These are phyloP conservation scores for Eucidaris tribuloides DNA, from an alignment of 35 echinoderm and acorn worm genomes.

Conservation along the genomic window DNA sequence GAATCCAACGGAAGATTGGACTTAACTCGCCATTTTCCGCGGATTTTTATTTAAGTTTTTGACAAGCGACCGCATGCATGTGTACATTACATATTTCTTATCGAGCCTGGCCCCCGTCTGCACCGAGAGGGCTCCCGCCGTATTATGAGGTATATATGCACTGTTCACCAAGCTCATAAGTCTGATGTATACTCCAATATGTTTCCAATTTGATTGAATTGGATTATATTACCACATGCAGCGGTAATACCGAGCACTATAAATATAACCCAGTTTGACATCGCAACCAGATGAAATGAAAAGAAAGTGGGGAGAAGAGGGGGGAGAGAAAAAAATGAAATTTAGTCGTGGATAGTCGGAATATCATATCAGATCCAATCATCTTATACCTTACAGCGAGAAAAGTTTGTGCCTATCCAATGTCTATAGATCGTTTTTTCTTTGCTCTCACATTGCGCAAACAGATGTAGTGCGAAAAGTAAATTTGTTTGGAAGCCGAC, in stretches of 20 bases:
- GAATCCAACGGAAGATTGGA: neutral
- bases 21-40: neutral
- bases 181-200: constrained; percentile 19
- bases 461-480: constrained; percentile 3
- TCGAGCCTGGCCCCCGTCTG: neutral
- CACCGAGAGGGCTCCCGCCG: neutral
- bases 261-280: constrained; percentile 9
- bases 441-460: constrained; percentile 3
- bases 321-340: constrained; percentile 1
- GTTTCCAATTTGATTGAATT: constrained; percentile 39
- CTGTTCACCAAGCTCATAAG: constrained; percentile 24
- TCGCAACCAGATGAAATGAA: neutral
- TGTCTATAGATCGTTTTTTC: constrained; percentile 16
- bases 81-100: constrained; percentile 10
- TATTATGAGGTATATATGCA: neutral
- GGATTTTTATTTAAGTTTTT: constrained; percentile 11
- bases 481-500: constrained; percentile 26
- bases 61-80: neutral
- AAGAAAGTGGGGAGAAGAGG: constrained; percentile 6
- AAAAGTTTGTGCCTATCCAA: neutral
- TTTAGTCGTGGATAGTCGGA: neutral
- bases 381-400: neutral
- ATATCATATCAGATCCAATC: constrained; percentile 15
- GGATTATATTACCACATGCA: constrained; percentile 38
- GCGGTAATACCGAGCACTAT: constrained; percentile 24